Conservation (phyloP, 2,797 vertebrate genomes). For the Chaunax sp. region DNA sequence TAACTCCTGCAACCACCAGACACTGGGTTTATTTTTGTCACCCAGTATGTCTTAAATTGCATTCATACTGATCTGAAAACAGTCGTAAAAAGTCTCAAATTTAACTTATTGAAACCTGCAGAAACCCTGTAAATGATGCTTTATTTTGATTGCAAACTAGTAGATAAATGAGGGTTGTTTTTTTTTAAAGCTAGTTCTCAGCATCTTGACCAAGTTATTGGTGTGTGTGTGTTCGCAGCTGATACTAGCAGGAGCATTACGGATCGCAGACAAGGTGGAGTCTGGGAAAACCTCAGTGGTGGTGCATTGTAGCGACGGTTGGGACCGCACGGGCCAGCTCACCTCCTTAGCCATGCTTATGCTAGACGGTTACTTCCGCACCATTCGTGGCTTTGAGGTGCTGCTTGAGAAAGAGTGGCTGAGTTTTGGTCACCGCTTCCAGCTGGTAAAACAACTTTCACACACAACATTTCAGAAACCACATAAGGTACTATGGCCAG, state of each 20-base stretch:
- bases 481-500: neutral
- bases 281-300: slow-evolving; percentile 96
- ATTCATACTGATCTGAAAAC: no score
- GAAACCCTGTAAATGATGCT: no score
- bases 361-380: slow-evolving; percentile 93
- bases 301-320: slow-evolving; percentile 97
- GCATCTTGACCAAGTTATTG: neutral
- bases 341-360: slow-evolving; percentile 95
- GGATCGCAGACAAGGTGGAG: slow-evolving; percentile 96
- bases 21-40: no score
- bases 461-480: neutral
- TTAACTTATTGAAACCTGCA: no score
- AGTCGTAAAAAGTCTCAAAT: no score
- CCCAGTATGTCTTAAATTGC: no score
- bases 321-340: slow-evolving; percentile 96
- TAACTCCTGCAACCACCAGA: no score
- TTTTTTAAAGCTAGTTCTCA: neutral
- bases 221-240: slow-evolving; percentile 76
- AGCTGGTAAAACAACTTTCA: slow-evolving; percentile 85
- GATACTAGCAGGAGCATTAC: slow-evolving; percentile 93
- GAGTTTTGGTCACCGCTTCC: slow-evolving; percentile 96
- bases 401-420: slow-evolving; percentile 98
- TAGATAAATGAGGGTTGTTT: neutral
- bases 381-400: slow-evolving; percentile 92
- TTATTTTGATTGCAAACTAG: neutral